Conservation (phyloP, 2,888 invertebrate species). For the Acleris literana region DNA sequence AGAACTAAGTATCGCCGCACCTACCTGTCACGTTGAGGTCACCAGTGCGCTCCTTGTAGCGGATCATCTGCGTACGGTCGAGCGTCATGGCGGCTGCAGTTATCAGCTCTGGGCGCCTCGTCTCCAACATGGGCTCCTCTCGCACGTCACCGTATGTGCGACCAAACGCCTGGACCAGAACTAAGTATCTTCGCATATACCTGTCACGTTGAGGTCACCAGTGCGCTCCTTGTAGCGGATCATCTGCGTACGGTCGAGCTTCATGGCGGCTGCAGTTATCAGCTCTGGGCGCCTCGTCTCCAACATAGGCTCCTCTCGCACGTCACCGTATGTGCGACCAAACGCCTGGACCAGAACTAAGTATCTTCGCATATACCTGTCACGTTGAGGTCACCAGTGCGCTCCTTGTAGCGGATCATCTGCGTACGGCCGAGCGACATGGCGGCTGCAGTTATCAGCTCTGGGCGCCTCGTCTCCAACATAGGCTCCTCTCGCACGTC, state of each 20-base stretch:
- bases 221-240: constrained; percentile 94
- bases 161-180: no score
- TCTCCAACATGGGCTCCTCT: constrained; percentile 89
- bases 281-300: no score
- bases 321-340: constrained; percentile 53
- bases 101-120: no score
- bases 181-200: constrained; percentile 48
- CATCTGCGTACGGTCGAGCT: constrained; percentile 96
- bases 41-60: constrained; percentile 93
- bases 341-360: no score
- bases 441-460: no score
- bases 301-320: constrained; percentile 90
- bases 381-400: constrained; percentile 90
- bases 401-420: constrained; percentile 96
- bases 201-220: constrained; percentile 90
- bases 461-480: constrained; percentile 59
- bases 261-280: no score
- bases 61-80: constrained; percentile 96
- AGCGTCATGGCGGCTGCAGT: constrained; percentile 60
- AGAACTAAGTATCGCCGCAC: no score
- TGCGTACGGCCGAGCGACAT: constrained; percentile 90
- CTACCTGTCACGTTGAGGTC: constrained; percentile 89
- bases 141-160: constrained; percentile 68
- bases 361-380: constrained; percentile 74
- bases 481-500: constrained; percentile 90